These are phyloP conservation scores for Chironomus tentans DNA, from an alignment of 2,888 invertebrate genomes.

Conservation along the genomic window DNA sequence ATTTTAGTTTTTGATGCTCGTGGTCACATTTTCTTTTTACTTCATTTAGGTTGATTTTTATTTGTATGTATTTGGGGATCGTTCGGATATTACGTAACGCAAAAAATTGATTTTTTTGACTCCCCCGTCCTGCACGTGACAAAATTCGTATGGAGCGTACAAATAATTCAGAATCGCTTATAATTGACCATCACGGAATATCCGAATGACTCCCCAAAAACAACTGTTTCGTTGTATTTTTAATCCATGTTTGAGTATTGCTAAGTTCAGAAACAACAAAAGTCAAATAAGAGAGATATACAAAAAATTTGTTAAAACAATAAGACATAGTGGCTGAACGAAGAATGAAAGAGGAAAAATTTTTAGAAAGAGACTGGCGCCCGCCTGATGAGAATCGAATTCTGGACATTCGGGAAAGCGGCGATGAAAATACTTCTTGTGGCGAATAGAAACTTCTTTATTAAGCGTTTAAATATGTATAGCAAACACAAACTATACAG, in stretches of 20 bases:
- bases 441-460: constrained; percentile 1
- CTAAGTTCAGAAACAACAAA: neutral
- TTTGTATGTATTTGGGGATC: neutral
- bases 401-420: neutral
- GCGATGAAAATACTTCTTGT: neutral
- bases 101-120: too few species aligned
- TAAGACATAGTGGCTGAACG: neutral
- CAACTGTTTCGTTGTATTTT: neutral
- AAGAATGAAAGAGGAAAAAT: neutral
- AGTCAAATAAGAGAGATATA: too few species aligned
- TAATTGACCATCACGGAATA: too few species aligned
- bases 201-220: neutral
- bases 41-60: too few species aligned
- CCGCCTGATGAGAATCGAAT: constrained; percentile 23
- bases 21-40: neutral
- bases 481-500: neutral
- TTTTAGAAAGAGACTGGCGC: constrained; percentile 19
- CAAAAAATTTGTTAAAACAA: constrained; percentile 24
- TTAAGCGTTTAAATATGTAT: neutral
- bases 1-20: constrained; percentile 20
- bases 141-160: too few species aligned
- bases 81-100: neutral
- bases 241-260: neutral
- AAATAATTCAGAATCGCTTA: too few species aligned
- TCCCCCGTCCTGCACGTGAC: too few species aligned